Base-by-base conservation (phyloP, 2,113 vertebrate species). In the Rhineura floridana region DNA sequence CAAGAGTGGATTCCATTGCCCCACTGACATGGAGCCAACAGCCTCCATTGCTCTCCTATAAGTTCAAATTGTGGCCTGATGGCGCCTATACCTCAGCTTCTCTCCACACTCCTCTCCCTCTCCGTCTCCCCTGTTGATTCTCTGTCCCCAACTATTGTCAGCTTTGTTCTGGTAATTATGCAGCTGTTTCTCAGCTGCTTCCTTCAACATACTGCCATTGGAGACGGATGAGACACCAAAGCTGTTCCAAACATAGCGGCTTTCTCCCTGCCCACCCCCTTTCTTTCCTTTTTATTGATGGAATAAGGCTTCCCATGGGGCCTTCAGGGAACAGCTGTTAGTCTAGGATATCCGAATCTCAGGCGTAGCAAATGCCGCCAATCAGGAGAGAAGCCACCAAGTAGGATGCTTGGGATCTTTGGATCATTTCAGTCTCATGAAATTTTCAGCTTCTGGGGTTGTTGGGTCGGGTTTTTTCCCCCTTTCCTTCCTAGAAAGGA, bases 161-260 rank as follows among this genome's bases (percentile, higher is more conserved):
- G 8, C 77, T n/a, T 46, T 33, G 36, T 77, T 84, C 85, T 1
- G 8, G 83, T 86, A 19, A 83, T 94, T 93, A 91, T 81, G 92
- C 95, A 95, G 94, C 94, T 93, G 93, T 90, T 92, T 93, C 91
- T 91, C 94, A 95, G 94, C 95, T 95, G 94, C 91, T 91, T 89
- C 76, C 3, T 0, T 36, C 3, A 75, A 48, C 1, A 0, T 15
- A 46, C 33, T 63, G 88, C 89, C 87, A 77, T 76, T 44, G 0
- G 81, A 89, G 91, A 76, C 72, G 84, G 13, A 88, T 79, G 89
- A 89, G 87, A 83, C 93, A 86, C 83, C 48, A 21, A 69, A 0
- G 10, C 87, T 63, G 69, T 76, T 88, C 52, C 4, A 0, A 55
- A 63, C 33, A n/a, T 13, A 33, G 23, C 81, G 70, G 25, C 15